phyloP scores from a whole-genome alignment of 2,888 invertebrate species.

The Hofmannophila pseudospretella region DNA sequence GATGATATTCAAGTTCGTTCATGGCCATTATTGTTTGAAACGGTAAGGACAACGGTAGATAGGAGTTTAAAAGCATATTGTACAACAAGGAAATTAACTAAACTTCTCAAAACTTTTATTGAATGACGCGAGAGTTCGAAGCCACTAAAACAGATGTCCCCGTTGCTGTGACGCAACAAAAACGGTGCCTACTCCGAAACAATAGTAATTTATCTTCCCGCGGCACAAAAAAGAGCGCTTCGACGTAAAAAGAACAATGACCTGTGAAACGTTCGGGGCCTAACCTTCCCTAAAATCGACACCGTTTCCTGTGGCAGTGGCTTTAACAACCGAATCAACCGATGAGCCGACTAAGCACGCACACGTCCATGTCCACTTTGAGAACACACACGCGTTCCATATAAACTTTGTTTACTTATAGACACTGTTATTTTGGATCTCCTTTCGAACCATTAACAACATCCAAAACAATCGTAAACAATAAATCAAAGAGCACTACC shows the following conservation, averaged over 20 bases:
- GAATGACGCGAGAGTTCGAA: slow-evolving; percentile 16
- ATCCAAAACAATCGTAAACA: not conserved
- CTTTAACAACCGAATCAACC: slow-evolving; percentile 53
- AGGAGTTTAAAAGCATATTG: too few relatives aligned
- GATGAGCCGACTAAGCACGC: slow-evolving; percentile 42
- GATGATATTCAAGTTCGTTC: not conserved
- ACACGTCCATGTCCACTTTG: slow-evolving; percentile 28
- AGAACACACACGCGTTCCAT: not conserved
- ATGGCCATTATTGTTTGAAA: slow-evolving; percentile 19
- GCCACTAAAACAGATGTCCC: slow-evolving; percentile 23
- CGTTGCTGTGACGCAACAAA: slow-evolving; percentile 32
- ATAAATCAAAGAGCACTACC: slow-evolving; percentile 2
- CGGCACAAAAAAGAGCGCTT: slow-evolving; percentile 48
- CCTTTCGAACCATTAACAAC: not conserved
- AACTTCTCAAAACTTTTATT: slow-evolving; percentile 7
- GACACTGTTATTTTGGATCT: not conserved
- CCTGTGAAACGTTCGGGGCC: slow-evolving; percentile 62
- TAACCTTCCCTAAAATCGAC: slow-evolving; percentile 73
- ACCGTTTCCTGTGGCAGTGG: slow-evolving; percentile 68
- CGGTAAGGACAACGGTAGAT: too few relatives aligned
- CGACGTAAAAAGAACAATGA: slow-evolving; percentile 68
- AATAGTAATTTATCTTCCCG: slow-evolving; percentile 57
- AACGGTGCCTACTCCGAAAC: slow-evolving; percentile 40
- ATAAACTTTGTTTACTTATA: not conserved
- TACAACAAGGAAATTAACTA: slow-evolving; percentile 2